Evolutionary conservation across 2,888 invertebrate genomes (phyloP).

Genomic region (Embidobia sp.): DNA sequence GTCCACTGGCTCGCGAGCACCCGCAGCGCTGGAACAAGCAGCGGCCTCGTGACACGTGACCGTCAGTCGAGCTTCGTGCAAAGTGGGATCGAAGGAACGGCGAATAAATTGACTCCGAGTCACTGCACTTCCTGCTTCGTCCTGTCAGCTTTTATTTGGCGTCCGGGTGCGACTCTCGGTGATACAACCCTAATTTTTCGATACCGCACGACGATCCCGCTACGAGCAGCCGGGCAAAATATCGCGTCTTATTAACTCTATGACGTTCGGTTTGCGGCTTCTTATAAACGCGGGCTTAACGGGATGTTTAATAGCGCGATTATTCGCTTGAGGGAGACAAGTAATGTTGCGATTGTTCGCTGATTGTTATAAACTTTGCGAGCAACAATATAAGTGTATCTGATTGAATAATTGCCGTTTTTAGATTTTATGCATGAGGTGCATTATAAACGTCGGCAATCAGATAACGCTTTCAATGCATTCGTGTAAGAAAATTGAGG

Average conservation of each 20-base stretch:
- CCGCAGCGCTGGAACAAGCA: conserved; percentile 33
- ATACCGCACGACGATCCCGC: neutral
- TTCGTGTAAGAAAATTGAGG: too few relatives aligned
- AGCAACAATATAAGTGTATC: too few relatives aligned
- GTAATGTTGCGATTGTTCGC: too few relatives aligned
- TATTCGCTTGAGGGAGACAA: too few relatives aligned
- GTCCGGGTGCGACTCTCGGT: conserved; percentile 25
- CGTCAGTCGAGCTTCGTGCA: conserved; percentile 53
- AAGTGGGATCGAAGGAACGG: conserved; percentile 46
- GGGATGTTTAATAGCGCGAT: too few relatives aligned
- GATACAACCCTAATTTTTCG: conserved; percentile 42
- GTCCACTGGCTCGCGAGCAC: conserved; percentile 23
- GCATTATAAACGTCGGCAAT: too few relatives aligned
- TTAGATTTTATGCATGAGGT: too few relatives aligned
- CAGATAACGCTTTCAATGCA: too few relatives aligned
- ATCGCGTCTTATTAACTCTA: conserved; percentile 12
- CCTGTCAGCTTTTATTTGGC: conserved; percentile 62
- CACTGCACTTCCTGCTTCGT: conserved; percentile 54
- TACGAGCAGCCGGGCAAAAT: neutral
- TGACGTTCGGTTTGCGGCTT: too few relatives aligned
- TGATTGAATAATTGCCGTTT: too few relatives aligned
- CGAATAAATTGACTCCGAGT: conserved; percentile 58
- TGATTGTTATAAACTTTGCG: too few relatives aligned
- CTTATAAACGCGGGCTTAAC: too few relatives aligned
- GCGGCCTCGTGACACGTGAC: conserved; percentile 56